Evolutionary conservation across 2,797 vertebrate species (phyloP).

Genomic region (Australoheros facetus): DNA sequence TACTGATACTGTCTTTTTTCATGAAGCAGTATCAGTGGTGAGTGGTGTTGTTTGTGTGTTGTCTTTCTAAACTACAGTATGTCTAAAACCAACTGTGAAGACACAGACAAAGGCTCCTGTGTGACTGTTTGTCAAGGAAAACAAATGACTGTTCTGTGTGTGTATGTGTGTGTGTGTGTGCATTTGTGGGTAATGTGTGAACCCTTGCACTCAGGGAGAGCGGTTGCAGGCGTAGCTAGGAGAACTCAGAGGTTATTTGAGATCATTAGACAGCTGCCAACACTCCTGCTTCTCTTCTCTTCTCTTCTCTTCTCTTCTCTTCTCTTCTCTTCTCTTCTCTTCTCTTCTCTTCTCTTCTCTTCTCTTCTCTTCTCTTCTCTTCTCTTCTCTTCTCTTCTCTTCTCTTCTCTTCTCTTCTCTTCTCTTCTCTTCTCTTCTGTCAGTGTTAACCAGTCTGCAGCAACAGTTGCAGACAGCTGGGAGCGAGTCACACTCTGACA

Average conservation of each 20-base stretch:
- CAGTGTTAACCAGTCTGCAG: conserved; percentile 65
- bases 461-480: conserved; percentile 80
- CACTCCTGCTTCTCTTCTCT: conserved; percentile 62
- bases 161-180: conserved; percentile 21
- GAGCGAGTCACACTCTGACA: conserved; percentile 66
- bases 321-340: conserved; percentile 6
- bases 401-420: background rate
- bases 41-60: conserved; percentile 48
- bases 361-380: conserved; percentile 19
- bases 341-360: conserved; percentile 44
- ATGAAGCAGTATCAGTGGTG: conserved; percentile 33
- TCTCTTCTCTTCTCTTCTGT: conserved; percentile 16
- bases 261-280: conserved; percentile 82
- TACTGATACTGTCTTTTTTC: conserved; percentile 27
- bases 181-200: conserved; percentile 63
- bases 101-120: conserved; percentile 76
- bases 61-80: conserved; percentile 55
- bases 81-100: conserved; percentile 62
- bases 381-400: conserved; percentile 26
- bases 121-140: conserved; percentile 74
- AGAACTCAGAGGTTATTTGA: conserved; percentile 81
- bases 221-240: conserved; percentile 76
- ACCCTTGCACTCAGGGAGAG: conserved; percentile 70
- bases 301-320: conserved; percentile 38
- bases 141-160: conserved; percentile 74